Base-by-base conservation (phyloP, 2,888 invertebrate genomes). In the Cataglyphis livida region DNA sequence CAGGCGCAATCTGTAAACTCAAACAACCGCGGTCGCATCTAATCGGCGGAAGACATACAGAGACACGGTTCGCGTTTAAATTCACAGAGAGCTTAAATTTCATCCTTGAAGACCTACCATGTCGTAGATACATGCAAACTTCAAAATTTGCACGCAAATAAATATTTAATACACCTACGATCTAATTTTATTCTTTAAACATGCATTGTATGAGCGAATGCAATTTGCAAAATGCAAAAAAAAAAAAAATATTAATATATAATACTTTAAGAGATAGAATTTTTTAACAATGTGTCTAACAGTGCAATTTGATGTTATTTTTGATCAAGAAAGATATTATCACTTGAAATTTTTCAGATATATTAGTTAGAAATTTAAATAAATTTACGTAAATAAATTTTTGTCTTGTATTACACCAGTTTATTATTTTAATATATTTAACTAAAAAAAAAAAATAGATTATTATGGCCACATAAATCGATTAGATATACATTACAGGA, bases 1-100 rank as follows among this genome's bases (percentile, higher is more conserved):
- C 82, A 90, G 90, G 88, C 74, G 87, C 90, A 90, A 90, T 90
- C 90, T 84, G 90, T 89, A 88, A 90, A 90, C 90, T 90, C 90
- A 90, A 90, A 90, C 89, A 90, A 85, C 82, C 84, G 85, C 79
- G 84, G 90, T 88, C 85, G 73, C 85, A 68, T 89, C 89, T 87
- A 86, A 86, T 87, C 88, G 84, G 84, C 78, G 76, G 74, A 89
- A 89, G 88, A 85, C 84, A 86, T 81, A 89, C 88, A 88, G 82
- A 85, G 85, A 86, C 84, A 82, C 76, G 84, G 76, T 83, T 84
- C 70, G 81, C 84, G 89, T 90, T 90, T 87, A 84, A 86, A 85
- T 78, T 90, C 82, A 85, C 89, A 85, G 81, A 87, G 73, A 89
- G 89, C 90, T 90, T 89, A 90, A 90, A 89, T 90, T 88, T 84